Conservation (phyloP, 2,797 vertebrate genomes). For the Xenopus petersii region DNA sequence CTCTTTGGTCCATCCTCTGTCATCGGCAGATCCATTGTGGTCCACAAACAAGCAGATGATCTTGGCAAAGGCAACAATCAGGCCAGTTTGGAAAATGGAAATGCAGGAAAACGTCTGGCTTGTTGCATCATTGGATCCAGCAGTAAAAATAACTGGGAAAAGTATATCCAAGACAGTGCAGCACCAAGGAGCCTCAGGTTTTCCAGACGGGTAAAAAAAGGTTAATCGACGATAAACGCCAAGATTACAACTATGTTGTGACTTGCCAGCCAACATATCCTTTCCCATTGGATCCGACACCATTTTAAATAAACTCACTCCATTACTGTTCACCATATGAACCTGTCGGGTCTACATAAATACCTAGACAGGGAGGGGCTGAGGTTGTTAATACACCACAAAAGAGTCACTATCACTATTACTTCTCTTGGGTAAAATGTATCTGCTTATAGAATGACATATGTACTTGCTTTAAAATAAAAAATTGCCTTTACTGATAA, state of each 20-base stretch:
- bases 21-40: slow-evolving; percentile 80
- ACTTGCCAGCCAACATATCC: neutral
- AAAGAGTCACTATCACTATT: no score
- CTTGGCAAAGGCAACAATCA: slow-evolving; percentile 79
- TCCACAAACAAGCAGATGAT: slow-evolving; percentile 84
- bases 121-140: slow-evolving; percentile 84
- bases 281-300: neutral
- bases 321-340: no score
- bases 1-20: slow-evolving; percentile 72
- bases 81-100: slow-evolving; percentile 84
- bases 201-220: slow-evolving; percentile 47
- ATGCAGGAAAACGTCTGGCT: slow-evolving; percentile 82
- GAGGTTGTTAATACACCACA: no score
- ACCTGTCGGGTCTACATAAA: no score
- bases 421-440: no score
- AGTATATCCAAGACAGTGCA: slow-evolving; percentile 30
- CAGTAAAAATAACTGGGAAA: slow-evolving; percentile 68
- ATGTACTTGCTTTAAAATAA: no score
- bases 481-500: no score
- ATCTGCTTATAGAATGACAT: no score
- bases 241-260: neutral
- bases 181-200: slow-evolving; percentile 51
- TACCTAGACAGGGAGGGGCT: no score
- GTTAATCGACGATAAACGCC: neutral
- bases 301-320: no score